phyloP scores from a whole-genome alignment of 2,797 vertebrate species.

The Cacajao melanocephalus region DNA sequence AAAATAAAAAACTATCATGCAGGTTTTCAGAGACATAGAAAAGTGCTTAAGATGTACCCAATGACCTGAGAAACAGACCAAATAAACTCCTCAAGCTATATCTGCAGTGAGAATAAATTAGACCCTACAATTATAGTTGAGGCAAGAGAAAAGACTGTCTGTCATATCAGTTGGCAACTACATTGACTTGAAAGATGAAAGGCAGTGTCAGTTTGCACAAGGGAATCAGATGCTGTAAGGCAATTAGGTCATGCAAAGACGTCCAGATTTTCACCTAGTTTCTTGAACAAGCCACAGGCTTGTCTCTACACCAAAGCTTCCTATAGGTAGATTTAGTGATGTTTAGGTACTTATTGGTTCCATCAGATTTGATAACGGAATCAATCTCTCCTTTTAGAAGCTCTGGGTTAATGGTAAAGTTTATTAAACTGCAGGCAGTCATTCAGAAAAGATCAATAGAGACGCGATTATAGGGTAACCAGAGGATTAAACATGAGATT shows the following conservation, averaged over 20 bases:
- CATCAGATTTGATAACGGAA: constrained; percentile 80
- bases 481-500: constrained; percentile 88
- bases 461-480: constrained; percentile 87
- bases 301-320: constrained; percentile 72
- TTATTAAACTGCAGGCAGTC: constrained; percentile 86
- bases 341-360: constrained; percentile 79
- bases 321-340: constrained; percentile 78
- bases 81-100: constrained; percentile 68
- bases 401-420: constrained; percentile 83
- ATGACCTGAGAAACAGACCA: constrained; percentile 59
- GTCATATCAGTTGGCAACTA: constrained; percentile 48
- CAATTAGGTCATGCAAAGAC: constrained; percentile 55
- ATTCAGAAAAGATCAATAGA: constrained; percentile 87
- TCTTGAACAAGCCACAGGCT: constrained; percentile 72
- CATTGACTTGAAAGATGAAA: constrained; percentile 72
- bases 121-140: constrained; percentile 62
- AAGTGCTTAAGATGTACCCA: neutral
- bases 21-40: neutral
- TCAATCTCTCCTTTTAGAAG: constrained; percentile 81
- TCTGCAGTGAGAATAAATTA: constrained; percentile 71
- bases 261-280: constrained; percentile 28
- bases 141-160: constrained; percentile 49
- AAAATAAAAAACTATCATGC: constrained; percentile 59
- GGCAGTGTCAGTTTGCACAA: constrained; percentile 68
- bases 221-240: constrained; percentile 63